phyloP scores from a whole-genome alignment of 2,888 invertebrate genomes.

The Zaprionus bogoriensis region DNA sequence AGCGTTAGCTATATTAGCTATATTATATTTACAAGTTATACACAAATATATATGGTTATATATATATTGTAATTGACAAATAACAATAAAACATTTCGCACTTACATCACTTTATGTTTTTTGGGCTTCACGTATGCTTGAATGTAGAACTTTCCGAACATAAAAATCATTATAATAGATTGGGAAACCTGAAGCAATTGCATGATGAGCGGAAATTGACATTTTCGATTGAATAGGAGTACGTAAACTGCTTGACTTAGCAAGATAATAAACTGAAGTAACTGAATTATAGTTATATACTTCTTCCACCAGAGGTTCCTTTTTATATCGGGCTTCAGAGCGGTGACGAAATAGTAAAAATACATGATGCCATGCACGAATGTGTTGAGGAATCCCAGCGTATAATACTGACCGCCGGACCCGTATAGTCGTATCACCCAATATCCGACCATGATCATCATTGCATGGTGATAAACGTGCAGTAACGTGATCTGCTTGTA shows the following conservation, averaged over 20 bases:
- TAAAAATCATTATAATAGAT: conserved; percentile 19
- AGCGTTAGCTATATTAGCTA: too few species aligned
- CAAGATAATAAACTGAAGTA: conserved; percentile 85
- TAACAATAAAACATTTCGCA: neutral
- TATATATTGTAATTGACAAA: neutral
- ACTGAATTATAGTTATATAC: conserved; percentile 91
- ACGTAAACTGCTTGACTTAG: conserved; percentile 29
- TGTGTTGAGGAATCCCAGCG: conserved; percentile 87
- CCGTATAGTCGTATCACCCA: conserved; percentile 79
- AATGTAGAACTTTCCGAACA: conserved; percentile 50
- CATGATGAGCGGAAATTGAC: conserved; percentile 21
- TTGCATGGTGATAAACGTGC: conserved; percentile 55
- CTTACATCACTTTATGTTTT: neutral
- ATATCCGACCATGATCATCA: conserved; percentile 31
- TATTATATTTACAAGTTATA: too few species aligned
- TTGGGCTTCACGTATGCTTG: conserved; percentile 23
- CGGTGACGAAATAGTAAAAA: conserved; percentile 89
- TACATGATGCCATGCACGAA: conserved; percentile 93
- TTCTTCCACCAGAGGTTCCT: conserved; percentile 89
- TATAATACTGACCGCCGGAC: conserved; percentile 87
- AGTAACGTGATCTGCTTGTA: conserved; percentile 54
- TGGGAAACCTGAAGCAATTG: conserved; percentile 24
- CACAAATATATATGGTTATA: too few species aligned
- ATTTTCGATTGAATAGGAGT: conserved; percentile 28
- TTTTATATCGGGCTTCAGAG: conserved; percentile 87